A percentile compares a stretch with the other conserved stretches of the same genome.
Evolutionary conservation across 2,888 invertebrate species (phyloP).

Genomic region (Eustalomyia histrio): DNA sequence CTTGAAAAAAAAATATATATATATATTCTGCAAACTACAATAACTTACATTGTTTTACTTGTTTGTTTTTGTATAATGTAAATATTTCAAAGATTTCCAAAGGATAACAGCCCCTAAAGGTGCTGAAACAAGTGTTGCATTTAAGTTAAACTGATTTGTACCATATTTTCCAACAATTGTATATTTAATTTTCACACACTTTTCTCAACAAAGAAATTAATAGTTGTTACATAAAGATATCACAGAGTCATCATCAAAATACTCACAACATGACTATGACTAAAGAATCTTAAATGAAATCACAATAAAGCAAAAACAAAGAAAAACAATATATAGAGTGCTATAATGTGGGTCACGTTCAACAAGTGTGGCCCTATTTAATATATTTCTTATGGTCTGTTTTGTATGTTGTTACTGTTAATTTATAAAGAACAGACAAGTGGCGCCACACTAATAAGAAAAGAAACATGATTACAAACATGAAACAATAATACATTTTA

Average conservation of each 20-base stretch:
- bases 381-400: conserved; percentile 43
- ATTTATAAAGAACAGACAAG: conserved; percentile 63
- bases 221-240: conserved; percentile 39
- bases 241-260: conserved; percentile 32
- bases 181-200: conserved; percentile 50
- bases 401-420: conserved; percentile 44
- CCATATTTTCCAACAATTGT: conserved; percentile 13
- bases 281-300: conserved; percentile 39
- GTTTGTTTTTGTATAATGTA: conserved; percentile 40
- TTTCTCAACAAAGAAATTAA: neutral
- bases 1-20: neutral
- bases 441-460: conserved; percentile 50
- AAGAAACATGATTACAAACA: conserved; percentile 55
- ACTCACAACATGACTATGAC: conserved; percentile 28
- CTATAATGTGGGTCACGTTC: conserved; percentile 67
- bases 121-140: conserved; percentile 59
- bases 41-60: neutral
- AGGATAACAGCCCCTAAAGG: conserved; percentile 15
- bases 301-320: neutral
- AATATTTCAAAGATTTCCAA: neutral
- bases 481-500: conserved; percentile 41
- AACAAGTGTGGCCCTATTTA: conserved; percentile 67
- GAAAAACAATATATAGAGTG: too few species aligned
- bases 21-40: conserved; percentile 7
- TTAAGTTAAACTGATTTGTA: neutral